These are phyloP conservation scores for Apotomis capreana DNA, from an alignment of 2,888 invertebrate species.

Conservation along the genomic window DNA sequence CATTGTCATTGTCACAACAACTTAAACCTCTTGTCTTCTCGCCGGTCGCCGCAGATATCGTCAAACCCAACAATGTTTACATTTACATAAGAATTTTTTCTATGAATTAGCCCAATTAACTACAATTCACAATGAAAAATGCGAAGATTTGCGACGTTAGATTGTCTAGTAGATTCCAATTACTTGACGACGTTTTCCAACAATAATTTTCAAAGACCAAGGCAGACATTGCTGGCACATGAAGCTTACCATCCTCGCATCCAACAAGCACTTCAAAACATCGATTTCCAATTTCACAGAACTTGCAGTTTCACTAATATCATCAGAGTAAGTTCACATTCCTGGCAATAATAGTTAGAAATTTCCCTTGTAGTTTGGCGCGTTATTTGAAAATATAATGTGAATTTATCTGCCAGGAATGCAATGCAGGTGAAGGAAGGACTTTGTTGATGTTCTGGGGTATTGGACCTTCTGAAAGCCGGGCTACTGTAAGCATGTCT, in stretches of 20 bases:
- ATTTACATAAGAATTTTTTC: not conserved
- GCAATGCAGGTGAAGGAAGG: slow-evolving; percentile 69
- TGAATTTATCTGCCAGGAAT: slow-evolving; percentile 58
- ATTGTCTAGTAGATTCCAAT: slow-evolving; percentile 63
- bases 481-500: slow-evolving; percentile 69
- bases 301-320: slow-evolving; percentile 67
- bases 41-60: not conserved
- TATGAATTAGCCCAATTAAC: slow-evolving; percentile 13
- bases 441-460: slow-evolving; percentile 75
- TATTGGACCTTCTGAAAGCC: slow-evolving; percentile 65
- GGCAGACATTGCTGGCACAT: slow-evolving; percentile 63
- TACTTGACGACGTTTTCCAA: slow-evolving; percentile 62
- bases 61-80: not conserved
- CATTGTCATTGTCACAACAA: slow-evolving; percentile 14
- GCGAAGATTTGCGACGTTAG: slow-evolving; percentile 67
- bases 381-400: not conserved
- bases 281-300: slow-evolving; percentile 70
- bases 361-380: not conserved
- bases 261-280: slow-evolving; percentile 63
- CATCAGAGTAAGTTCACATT: slow-evolving; percentile 53
- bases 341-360: slow-evolving; percentile 28
- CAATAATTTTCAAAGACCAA: slow-evolving; percentile 65
- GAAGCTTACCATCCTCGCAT: slow-evolving; percentile 62
- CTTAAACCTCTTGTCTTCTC: not conserved
- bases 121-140: slow-evolving; percentile 61